phyloP scores from a whole-genome alignment of 2,113 vertebrate species.

The Nothoprocta pentlandii region DNA sequence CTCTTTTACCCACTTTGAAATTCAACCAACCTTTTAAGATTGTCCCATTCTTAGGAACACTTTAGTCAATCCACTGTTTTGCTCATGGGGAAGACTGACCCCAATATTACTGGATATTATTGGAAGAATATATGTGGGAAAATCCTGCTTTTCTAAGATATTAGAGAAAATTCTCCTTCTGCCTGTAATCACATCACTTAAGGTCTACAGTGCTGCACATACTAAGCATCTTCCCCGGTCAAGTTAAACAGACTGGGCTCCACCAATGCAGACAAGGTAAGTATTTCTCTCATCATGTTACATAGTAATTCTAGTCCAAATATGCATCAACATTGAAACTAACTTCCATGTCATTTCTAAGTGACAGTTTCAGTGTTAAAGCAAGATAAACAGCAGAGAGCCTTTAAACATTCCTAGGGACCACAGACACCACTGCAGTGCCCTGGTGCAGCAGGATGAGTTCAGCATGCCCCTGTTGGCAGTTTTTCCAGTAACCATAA shows the following conservation, averaged over 20 bases:
- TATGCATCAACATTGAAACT: neutral
- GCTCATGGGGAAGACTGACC: neutral
- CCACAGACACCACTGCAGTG: neutral
- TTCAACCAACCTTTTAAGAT: neutral
- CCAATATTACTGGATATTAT: fast-evolving
- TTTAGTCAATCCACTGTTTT: neutral
- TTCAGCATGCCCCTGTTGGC: neutral
- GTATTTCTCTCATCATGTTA: neutral
- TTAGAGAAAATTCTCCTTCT: constrained; percentile 7
- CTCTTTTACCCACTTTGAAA: neutral
- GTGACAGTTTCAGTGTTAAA: neutral
- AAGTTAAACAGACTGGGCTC: neutral
- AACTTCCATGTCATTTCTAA: neutral
- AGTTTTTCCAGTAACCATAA: neutral
- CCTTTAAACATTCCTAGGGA: neutral
- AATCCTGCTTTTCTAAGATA: neutral
- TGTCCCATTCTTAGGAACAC: neutral
- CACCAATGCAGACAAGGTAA: neutral
- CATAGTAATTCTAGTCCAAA: neutral
- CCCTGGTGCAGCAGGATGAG: neutral
- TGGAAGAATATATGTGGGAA: neutral
- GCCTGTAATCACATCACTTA: neutral
- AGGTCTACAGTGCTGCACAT: neutral
- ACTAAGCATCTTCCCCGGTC: neutral
- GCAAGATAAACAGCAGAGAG: neutral